Evolutionary conservation across 2,797 vertebrate genomes (phyloP), one percentile per base, ranked within the genome.

Genomic region (Melanogrammus aeglefinus): DNA sequence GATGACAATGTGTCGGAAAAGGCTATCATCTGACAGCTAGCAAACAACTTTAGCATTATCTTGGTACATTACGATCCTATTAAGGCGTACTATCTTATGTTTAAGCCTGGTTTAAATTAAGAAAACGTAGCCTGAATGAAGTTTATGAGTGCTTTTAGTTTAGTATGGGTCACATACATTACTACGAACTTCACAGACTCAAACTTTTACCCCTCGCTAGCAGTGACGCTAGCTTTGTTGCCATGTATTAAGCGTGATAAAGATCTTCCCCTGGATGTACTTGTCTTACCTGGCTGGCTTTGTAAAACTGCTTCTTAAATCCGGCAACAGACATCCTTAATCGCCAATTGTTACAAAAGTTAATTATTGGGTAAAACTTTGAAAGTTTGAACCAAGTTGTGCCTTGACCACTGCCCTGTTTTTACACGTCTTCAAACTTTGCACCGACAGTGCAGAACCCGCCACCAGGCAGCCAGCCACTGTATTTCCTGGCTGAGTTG

Each of bases 251-350:
- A 18, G 6, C 51, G 44, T 18, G 44, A 47, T 47, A 47, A 47
- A 18, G 51, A 63, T 72, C 4, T 27, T 74, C 33, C 24, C 36
- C 41, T 51, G 41, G 16, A 4, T 47, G 44, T 47, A 47, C 16
- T 6, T 6, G 33, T 81, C 89, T 87, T 90, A 98, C 97, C 97
- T 99, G 97, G 77, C 95, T 98, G 0, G 97, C 97, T 93, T 99
- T 99, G 93, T 98, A 97, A 92, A 99, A 96, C 85, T 99, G 97
- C 84, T 99, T 99, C 95, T 95, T 98, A 66, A 99, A 87, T 81
- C 97, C 97, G 12, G 97, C 96, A 77, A 98, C 96, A 44, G 97
- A 99, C 97, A 99, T 99, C 83, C 90, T 94, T 92, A 74, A 76
- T 78, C 14, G 77, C 1, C 82, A 41, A 14, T 44, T 31, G 72